Conservation (phyloP, 2,113 vertebrate genomes). For the human (Homo sapiens) region DNA sequence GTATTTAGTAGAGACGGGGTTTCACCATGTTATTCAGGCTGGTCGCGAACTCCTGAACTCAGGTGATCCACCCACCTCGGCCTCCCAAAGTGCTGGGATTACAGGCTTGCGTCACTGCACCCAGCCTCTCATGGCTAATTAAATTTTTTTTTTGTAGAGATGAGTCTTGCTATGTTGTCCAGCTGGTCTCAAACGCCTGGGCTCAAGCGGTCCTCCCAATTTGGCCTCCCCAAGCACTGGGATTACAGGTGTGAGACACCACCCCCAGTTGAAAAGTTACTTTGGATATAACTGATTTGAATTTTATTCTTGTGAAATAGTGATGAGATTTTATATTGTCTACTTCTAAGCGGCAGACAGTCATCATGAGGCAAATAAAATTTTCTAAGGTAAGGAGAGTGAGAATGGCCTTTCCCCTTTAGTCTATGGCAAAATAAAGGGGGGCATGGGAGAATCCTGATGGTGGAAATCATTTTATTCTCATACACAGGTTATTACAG, state of each 20-base stretch:
- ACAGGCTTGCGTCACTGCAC: neutral
- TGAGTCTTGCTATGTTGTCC: too few species aligned
- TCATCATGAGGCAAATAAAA: neutral
- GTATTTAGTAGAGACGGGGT: neutral
- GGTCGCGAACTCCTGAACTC: neutral
- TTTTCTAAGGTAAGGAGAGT: neutral
- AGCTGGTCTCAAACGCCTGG: too few species aligned
- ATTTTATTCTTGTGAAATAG: neutral
- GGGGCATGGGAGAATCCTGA: neutral
- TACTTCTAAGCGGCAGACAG: neutral
- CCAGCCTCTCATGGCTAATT: too few species aligned
- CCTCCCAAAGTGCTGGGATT: neutral
- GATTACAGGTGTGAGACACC: too few species aligned
- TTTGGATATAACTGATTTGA: neutral
- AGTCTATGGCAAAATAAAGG: neutral
- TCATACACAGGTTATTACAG: neutral
- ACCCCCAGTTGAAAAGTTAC: neutral
- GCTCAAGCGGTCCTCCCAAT: too few species aligned
- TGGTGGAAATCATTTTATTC: neutral
- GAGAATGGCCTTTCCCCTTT: neutral
- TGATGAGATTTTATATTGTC: neutral
- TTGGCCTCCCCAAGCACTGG: too few species aligned
- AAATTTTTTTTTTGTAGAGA: too few species aligned
- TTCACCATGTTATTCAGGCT: neutral
- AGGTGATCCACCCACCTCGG: neutral